Percentiles rank a stretch among this genome's conserved stretches.
phyloP scores from a whole-genome alignment of 2,113 vertebrate species.

The Apodemus speciosus region DNA sequence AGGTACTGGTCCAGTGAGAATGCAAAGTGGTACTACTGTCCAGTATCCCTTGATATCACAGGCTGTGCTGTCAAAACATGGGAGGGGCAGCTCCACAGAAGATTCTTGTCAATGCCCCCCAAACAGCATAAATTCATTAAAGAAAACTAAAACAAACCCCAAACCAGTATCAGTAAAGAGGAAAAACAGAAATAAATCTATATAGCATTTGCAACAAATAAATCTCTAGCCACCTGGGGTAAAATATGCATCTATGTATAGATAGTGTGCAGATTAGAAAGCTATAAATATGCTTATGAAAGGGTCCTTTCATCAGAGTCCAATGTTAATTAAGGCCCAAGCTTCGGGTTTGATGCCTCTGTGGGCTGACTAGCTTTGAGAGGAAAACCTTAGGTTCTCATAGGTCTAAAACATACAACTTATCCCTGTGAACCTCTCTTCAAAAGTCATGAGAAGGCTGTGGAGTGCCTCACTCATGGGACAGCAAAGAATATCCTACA shows the following conservation, averaged over 20 bases:
- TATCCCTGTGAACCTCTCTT: background rate
- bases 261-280: slow-evolving; percentile 82
- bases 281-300: slow-evolving; percentile 78
- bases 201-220: slow-evolving; percentile 90
- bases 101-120: slow-evolving; percentile 80
- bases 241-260: slow-evolving; percentile 77
- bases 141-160: slow-evolving; percentile 63
- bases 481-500: background rate
- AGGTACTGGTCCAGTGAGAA: slow-evolving; percentile 66
- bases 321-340: slow-evolving; percentile 74
- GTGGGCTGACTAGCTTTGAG: slow-evolving; percentile 68
- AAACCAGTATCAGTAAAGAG: slow-evolving; percentile 81
- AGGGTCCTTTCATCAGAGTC: slow-evolving; percentile 75
- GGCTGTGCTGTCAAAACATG: background rate
- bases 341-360: slow-evolving; percentile 49
- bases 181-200: slow-evolving; percentile 78
- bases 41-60: background rate
- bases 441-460: background rate
- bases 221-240: slow-evolving; percentile 81
- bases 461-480: background rate
- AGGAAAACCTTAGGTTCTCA: slow-evolving; percentile 46
- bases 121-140: slow-evolving; percentile 68
- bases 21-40: slow-evolving; percentile 45
- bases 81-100: slow-evolving; percentile 63
- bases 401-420: slow-evolving; percentile 3